Conservation (phyloP, 1,140 invertebrate genomes). For the Drosophila aff. region DNA sequence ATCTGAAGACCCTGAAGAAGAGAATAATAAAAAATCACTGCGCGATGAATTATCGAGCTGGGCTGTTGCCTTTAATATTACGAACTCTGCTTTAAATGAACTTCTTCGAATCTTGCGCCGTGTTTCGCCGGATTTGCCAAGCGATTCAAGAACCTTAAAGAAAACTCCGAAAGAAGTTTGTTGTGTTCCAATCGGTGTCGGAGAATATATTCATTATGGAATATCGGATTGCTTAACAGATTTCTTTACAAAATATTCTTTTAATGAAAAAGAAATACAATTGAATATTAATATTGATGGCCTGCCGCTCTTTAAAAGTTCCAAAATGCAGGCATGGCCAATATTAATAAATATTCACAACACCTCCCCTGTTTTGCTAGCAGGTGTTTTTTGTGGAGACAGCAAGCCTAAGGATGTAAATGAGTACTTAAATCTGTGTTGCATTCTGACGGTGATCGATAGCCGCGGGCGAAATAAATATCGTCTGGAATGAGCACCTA, state of each 20-base stretch:
- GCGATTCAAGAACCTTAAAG: not conserved
- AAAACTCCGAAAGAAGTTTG: not conserved
- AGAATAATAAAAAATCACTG: not conserved
- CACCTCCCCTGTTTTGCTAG: not conserved
- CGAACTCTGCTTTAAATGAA: not conserved
- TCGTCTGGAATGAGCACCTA: no score
- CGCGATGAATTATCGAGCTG: not conserved
- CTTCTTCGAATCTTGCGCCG: not conserved
- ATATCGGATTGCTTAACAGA: constrained; percentile 7
- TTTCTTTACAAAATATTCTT: constrained; percentile 14
- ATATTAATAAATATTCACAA: not conserved
- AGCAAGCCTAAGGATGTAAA: not conserved
- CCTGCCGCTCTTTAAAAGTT: constrained; percentile 18
- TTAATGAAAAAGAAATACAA: constrained; percentile 4
- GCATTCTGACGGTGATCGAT: no score
- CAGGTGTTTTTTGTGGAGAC: not conserved
- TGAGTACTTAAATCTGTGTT: constrained; percentile 2
- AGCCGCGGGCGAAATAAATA: no score
- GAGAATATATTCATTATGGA: constrained; percentile 18
- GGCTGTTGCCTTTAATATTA: not conserved
- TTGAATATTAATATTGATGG: constrained; percentile 27
- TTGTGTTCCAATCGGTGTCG: constrained; percentile 11
- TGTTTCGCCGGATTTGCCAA: not conserved
- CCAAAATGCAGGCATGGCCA: constrained; percentile 8
- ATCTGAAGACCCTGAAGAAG: not conserved